Conservation (phyloP, 2,797 vertebrate species). For the Syndactyla subalaris region DNA sequence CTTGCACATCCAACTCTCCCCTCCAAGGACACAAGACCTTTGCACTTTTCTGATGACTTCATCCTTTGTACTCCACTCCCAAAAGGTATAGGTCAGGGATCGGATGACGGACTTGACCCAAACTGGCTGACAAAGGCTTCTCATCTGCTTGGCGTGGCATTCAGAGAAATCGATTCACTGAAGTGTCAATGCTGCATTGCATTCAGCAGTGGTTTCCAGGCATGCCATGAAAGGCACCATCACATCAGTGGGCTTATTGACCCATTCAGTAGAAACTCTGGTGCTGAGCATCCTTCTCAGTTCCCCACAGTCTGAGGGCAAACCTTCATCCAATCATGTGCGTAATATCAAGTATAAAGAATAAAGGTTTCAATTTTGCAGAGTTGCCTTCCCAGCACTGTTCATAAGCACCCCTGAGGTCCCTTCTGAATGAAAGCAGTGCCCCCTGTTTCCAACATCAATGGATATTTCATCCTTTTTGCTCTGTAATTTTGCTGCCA, state of each 20-base stretch:
- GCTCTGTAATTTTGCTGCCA: neutral
- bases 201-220: constrained; percentile 8
- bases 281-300: neutral
- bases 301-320: neutral
- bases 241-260: neutral
- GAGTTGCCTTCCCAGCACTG: neutral
- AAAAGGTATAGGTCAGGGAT: neutral
- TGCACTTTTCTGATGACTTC: constrained; percentile 49
- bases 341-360: neutral
- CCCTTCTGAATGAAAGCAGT: neutral
- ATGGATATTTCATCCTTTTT: neutral
- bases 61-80: neutral
- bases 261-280: neutral
- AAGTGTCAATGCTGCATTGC: neutral
- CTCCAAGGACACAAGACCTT: neutral
- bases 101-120: neutral
- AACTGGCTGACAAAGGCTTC: constrained; percentile 45
- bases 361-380: neutral
- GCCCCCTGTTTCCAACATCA: neutral
- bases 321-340: neutral
- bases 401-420: neutral
- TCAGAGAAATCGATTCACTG: constrained; percentile 11
- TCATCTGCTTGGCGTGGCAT: constrained; percentile 30
- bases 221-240: neutral
- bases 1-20: neutral